A percentile compares a stretch with the other conserved stretches of the same genome.
phyloP scores from a whole-genome alignment of 92 coral and sea anemone genomes.

The Parazoanthus atlanticus region DNA sequence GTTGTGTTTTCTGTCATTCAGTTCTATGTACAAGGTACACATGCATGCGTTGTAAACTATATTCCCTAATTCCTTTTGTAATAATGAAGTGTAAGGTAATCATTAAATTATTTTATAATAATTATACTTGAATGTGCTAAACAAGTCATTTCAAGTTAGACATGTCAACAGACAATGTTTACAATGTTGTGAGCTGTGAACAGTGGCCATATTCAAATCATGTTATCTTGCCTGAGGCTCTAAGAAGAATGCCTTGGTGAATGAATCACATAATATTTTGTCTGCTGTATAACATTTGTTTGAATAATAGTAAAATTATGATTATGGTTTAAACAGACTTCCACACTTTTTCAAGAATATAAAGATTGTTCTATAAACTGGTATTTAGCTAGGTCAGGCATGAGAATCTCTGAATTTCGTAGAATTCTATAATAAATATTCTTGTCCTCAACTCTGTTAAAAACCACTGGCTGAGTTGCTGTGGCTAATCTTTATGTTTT shows the following conservation, averaged over 20 bases:
- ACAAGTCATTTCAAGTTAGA: background rate
- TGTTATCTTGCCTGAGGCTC: background rate
- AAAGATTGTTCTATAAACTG: too few relatives aligned
- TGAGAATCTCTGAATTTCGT: too few relatives aligned
- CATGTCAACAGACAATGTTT: background rate
- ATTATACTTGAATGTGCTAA: background rate
- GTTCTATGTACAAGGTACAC: background rate
- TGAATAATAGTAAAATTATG: background rate
- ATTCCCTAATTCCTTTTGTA: background rate
- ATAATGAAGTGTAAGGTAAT: background rate
- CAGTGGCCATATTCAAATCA: background rate
- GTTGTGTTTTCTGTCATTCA: conserved; percentile 2
- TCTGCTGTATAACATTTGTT: background rate
- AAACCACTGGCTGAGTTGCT: background rate
- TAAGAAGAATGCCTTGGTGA: too few relatives aligned
- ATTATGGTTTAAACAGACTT: too few relatives aligned
- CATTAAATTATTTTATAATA: conserved; percentile 6
- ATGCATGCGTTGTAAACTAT: background rate
- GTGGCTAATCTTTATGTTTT: too few relatives aligned
- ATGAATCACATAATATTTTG: background rate
- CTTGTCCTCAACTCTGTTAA: too few relatives aligned
- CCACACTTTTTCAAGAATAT: too few relatives aligned
- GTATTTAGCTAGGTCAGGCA: too few relatives aligned
- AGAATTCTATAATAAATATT: too few relatives aligned
- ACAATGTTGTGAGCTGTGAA: background rate